Percentiles rank a stretch among this genome's conserved stretches.
These are phyloP conservation scores for Camponotus fellah DNA, from an alignment of 2,888 invertebrate species.

Conservation along the genomic window DNA sequence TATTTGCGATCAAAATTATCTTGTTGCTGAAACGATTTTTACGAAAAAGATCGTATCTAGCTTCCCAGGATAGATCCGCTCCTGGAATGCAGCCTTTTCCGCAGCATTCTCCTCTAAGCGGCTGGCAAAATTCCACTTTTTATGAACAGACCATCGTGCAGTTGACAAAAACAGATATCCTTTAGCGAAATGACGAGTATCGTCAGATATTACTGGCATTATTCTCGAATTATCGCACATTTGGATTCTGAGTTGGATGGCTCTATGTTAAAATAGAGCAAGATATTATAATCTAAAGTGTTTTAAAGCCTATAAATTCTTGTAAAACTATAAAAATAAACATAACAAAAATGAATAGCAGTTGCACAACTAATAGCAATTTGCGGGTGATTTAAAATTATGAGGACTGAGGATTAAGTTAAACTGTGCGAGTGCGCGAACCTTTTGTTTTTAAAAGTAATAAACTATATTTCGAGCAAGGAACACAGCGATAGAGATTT, in stretches of 20 bases:
- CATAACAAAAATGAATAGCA: not conserved
- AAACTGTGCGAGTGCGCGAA: not conserved
- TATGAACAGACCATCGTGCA: slow-evolving; percentile 59
- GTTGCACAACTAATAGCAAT: not conserved
- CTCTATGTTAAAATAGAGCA: slow-evolving; percentile 5
- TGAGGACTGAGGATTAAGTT: slow-evolving; percentile 10
- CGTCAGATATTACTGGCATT: slow-evolving; percentile 50
- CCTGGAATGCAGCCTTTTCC: slow-evolving; percentile 30
- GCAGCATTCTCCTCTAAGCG: slow-evolving; percentile 25
- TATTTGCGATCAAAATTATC: not conserved
- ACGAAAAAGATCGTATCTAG: slow-evolving; percentile 4
- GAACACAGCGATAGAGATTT: slow-evolving; percentile 16
- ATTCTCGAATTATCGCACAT: slow-evolving; percentile 45
- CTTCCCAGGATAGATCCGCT: slow-evolving; percentile 21
- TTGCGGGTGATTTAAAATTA: slow-evolving; percentile 32
- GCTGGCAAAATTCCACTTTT: slow-evolving; percentile 76
- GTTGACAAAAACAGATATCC: slow-evolving; percentile 67
- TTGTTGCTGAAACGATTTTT: not conserved
- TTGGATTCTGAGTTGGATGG: slow-evolving; percentile 33
- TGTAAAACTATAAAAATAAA: not conserved
- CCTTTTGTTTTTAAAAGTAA: slow-evolving; percentile 10
- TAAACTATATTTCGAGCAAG: slow-evolving; percentile 40
- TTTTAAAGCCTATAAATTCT: slow-evolving; percentile 13
- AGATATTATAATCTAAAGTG: not conserved
- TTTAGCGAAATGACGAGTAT: slow-evolving; percentile 52